Base-by-base conservation (phyloP, 1,140 invertebrate genomes). In the Orussus abietinus region DNA sequence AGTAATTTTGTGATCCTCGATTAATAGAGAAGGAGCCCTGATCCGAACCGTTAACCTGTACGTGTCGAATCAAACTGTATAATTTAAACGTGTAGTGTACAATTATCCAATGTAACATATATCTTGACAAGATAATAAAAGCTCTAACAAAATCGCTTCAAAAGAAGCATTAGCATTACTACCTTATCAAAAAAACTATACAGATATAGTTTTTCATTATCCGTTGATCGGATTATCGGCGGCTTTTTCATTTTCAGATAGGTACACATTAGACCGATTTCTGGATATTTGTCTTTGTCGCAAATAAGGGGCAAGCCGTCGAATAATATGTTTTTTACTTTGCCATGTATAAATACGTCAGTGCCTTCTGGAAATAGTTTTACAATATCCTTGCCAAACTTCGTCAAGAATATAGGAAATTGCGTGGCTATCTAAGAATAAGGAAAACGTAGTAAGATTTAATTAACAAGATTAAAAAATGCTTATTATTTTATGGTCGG, bases 101-200 rank as follows among this genome's bases (percentile, higher is more conserved):
- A 37, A 37, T 9, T 37, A 25, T 13, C 9, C 15, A n/a, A 30
- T 30, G 38, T 10, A 11, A 18, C 17, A 31, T 44, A 20, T 20
- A 42, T 28, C 22, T 7, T 26, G 25, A 39, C 14, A 14, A 14
- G 33, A 6, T 5, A 15, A 4, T 18, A 37, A 37, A 11, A 21
- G 13, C n/a, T 20, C 7, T 5, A 36, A 30, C 19, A n/a, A 28
- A 20, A 20, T 26, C n/a, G 13, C n/a, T 20, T 9, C 4, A 36
- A 30, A 18, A n/a, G 21, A 20, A 20, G 15, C n/a, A 29, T 38
- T 12, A 18, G 17, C 19, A 32, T n/a, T 33, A 19, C 4, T 43
- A 61, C 58, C 45, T 31, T 52, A 4, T 39, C 37, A 5, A 61
- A 59, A 3, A 52, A n/a, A 37, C 58, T 61, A 19, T 45, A 52